Conservation (phyloP, 1,140 invertebrate species). For the Pectinophora gossypiella region DNA sequence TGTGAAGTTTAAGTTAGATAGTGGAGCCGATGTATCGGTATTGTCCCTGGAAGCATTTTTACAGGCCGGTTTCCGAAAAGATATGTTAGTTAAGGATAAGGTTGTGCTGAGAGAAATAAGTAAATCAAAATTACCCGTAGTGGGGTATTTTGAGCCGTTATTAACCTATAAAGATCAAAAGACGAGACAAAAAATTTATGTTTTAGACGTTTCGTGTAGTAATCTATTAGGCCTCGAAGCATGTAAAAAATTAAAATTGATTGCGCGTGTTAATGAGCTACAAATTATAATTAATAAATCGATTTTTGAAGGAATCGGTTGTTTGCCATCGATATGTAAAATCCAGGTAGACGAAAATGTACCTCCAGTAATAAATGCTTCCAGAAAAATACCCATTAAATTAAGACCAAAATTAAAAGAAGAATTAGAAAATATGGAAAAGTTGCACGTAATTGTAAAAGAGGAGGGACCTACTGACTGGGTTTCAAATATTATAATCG, state of each 20-base stretch:
- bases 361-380: constrained; percentile 7
- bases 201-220: constrained; percentile 11
- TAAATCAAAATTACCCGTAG: constrained; percentile 11
- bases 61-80: constrained; percentile 6
- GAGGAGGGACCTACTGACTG: constrained; percentile 14
- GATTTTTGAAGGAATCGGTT: constrained; percentile 19
- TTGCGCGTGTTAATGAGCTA: constrained; percentile 9
- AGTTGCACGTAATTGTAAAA: constrained; percentile 13
- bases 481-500: constrained; percentile 14
- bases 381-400: constrained; percentile 15
- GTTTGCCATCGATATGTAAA: constrained; percentile 10
- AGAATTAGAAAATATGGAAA: constrained; percentile 15
- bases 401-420: constrained; percentile 10
- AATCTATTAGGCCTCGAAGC: constrained; percentile 10
- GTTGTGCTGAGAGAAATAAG: constrained; percentile 13
- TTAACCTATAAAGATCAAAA: constrained; percentile 2
- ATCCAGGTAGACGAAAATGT: constrained; percentile 8
- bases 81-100: background rate
- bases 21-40: constrained; percentile 10
- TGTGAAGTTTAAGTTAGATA: constrained; percentile 17
- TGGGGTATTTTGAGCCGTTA: constrained; percentile 12
- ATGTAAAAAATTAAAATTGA: constrained; percentile 10
- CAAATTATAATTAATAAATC: constrained; percentile 6
- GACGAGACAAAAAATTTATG: constrained; percentile 11
- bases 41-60: constrained; percentile 9